These are phyloP conservation scores for Sigmodon hispidus DNA, from an alignment of 2,113 vertebrate species.

Conservation along the genomic window DNA sequence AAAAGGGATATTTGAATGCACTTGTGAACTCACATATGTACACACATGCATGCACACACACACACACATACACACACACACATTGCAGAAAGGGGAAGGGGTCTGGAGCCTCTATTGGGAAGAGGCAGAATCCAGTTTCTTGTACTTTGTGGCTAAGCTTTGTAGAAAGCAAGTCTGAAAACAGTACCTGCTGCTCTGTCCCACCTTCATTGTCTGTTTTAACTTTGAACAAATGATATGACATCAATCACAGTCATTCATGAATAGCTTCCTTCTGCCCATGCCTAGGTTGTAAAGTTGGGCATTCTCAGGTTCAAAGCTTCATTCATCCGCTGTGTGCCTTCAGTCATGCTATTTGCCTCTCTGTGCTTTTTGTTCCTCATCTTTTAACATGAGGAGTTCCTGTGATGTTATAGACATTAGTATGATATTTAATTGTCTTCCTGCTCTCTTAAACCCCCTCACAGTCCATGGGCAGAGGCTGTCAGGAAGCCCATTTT, in stretches of 20 bases:
- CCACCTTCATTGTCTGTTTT: neutral
- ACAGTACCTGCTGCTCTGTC: neutral
- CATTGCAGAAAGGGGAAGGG: neutral
- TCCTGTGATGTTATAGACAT: neutral
- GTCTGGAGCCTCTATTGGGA: neutral
- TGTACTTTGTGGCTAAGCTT: neutral
- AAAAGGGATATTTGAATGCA: neutral
- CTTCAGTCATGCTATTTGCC: neutral
- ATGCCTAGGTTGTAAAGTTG: neutral
- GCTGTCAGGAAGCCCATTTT: neutral
- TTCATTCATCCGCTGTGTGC: neutral
- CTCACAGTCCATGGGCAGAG: neutral
- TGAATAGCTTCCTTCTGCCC: neutral
- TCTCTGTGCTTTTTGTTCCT: conserved; percentile 19
- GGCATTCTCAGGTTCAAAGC: neutral
- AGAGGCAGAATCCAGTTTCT: neutral
- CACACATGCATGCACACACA: neutral
- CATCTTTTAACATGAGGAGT: neutral
- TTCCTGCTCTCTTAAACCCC: neutral
- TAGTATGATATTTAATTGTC: neutral
- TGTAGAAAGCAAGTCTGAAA: neutral
- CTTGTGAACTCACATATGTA: neutral
- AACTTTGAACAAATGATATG: neutral
- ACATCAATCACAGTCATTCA: neutral
- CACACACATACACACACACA: neutral